Conservation (phyloP, 53 echinoderm and acorn worm genomes). For the Apostichopus leukothele region DNA sequence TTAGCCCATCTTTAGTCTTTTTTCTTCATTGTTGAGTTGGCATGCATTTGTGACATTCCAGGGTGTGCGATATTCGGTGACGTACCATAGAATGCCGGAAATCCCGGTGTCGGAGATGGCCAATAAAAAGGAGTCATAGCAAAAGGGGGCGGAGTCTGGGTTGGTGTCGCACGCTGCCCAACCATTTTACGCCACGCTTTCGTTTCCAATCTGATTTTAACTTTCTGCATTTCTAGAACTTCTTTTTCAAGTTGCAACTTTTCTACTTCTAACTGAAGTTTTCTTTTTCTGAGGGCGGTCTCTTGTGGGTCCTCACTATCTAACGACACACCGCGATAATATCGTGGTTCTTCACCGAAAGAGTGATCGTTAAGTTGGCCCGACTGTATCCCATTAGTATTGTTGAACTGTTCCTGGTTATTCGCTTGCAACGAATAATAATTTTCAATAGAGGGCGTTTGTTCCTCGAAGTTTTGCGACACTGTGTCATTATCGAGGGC, state of each 20-base stretch:
- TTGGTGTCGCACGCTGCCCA: constrained; percentile 20
- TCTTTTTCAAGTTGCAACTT: constrained; percentile 42
- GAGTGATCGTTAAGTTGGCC: constrained; percentile 2
- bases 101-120: constrained; percentile 48
- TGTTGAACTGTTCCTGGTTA: constrained; percentile 17
- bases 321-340: neutral
- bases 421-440: constrained; percentile 8
- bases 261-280: constrained; percentile 41
- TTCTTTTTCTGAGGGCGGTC: neutral
- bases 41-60: constrained; percentile 21
- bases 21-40: constrained; percentile 3
- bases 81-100: constrained; percentile 34
- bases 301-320: constrained; percentile 31
- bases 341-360: constrained; percentile 13
- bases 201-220: constrained; percentile 36
- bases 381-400: neutral
- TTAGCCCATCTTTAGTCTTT: neutral
- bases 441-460: constrained; percentile 36
- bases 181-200: constrained; percentile 43
- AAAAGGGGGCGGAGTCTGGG: constrained; percentile 19
- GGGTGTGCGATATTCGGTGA: constrained; percentile 14
- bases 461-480: constrained; percentile 25
- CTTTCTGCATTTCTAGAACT: constrained; percentile 50
- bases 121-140: constrained; percentile 41
- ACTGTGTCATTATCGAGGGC: constrained; percentile 9